A percentile compares a stretch with the other conserved stretches of the same genome.
Conservation (phyloP, 2,113 vertebrate species). For the Anoplopoma fimbria region DNA sequence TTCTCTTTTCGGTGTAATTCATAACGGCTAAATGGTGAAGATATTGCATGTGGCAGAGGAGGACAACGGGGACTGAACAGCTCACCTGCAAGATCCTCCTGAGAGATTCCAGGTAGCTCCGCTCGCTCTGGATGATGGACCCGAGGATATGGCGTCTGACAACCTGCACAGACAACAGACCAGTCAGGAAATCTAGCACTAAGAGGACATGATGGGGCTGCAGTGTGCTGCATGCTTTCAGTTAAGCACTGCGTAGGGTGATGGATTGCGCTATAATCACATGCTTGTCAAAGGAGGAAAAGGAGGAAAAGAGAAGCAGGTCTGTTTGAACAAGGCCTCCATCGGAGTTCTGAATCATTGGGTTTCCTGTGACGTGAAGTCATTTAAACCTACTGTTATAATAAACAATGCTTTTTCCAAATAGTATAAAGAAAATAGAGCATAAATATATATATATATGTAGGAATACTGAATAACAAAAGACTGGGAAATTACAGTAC, state of each 20-base stretch:
- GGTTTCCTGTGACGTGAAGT: too few relatives aligned
- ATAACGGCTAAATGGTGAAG: conserved; percentile 52
- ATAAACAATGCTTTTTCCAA: conserved; percentile 3
- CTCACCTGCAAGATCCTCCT: conserved; percentile 91
- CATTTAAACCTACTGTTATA: background rate
- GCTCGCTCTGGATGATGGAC: conserved; percentile 95
- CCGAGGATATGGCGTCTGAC: conserved; percentile 93
- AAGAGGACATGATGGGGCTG: conserved; percentile 63
- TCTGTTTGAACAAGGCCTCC: conserved; percentile 47
- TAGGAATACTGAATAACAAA: conserved; percentile 8
- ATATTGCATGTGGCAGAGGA: conserved; percentile 71
- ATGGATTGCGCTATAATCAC: conserved; percentile 64
- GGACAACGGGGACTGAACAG: conserved; percentile 58
- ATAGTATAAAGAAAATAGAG: conserved; percentile 21
- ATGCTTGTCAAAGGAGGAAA: conserved; percentile 51
- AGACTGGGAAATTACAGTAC: background rate
- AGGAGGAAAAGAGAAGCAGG: conserved; percentile 31
- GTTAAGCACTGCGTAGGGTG: conserved; percentile 54
- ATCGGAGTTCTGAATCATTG: conserved; percentile 29
- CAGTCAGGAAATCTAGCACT: conserved; percentile 58
- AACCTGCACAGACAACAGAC: conserved; percentile 83
- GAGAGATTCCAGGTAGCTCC: conserved; percentile 92
- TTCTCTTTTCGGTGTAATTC: conserved; percentile 43
- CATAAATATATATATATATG: background rate
- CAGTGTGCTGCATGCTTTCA: conserved; percentile 31